Conservation (phyloP, 2,113 vertebrate species). For the Zosterops japonicus region DNA sequence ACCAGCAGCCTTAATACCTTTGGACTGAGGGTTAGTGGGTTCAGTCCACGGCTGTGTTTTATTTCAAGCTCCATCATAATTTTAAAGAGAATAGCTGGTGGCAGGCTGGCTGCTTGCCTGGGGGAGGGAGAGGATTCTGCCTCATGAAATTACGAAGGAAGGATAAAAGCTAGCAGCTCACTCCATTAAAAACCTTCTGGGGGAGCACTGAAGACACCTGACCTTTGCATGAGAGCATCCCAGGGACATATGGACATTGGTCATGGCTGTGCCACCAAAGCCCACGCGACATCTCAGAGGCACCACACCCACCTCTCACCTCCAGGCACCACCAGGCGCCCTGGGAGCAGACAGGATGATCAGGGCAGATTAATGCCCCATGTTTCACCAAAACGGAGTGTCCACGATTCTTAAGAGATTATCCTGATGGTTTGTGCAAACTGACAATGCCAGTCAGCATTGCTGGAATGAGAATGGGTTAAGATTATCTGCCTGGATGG, state of each 20-base stretch:
- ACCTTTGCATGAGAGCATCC: slow-evolving; percentile 40
- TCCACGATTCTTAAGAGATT: background rate
- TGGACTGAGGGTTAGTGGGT: slow-evolving; percentile 41
- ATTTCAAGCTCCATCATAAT: slow-evolving; percentile 60
- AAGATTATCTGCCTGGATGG: background rate
- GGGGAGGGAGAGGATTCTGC: slow-evolving; percentile 49
- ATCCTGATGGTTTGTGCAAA: background rate
- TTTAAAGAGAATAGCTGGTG: slow-evolving; percentile 53
- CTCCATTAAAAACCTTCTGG: slow-evolving; percentile 62
- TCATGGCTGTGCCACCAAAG: background rate
- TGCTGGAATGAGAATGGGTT: background rate
- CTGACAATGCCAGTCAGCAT: background rate
- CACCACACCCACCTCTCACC: background rate
- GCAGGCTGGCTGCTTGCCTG: slow-evolving; percentile 53
- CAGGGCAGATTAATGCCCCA: accelerated
- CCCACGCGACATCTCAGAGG: accelerated
- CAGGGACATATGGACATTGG: background rate
- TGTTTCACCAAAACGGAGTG: background rate
- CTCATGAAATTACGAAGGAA: slow-evolving; percentile 62
- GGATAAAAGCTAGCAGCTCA: slow-evolving; percentile 42
- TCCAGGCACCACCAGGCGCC: background rate
- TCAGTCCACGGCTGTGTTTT: slow-evolving; percentile 33
- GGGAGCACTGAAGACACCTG: slow-evolving; percentile 9
- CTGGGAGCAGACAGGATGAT: accelerated
- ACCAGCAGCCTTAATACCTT: slow-evolving; percentile 45